Percentiles rank a stretch among this genome's conserved stretches.
Evolutionary conservation across 2,797 vertebrate genomes (phyloP).

Genomic region (Siniperca obscura): DNA sequence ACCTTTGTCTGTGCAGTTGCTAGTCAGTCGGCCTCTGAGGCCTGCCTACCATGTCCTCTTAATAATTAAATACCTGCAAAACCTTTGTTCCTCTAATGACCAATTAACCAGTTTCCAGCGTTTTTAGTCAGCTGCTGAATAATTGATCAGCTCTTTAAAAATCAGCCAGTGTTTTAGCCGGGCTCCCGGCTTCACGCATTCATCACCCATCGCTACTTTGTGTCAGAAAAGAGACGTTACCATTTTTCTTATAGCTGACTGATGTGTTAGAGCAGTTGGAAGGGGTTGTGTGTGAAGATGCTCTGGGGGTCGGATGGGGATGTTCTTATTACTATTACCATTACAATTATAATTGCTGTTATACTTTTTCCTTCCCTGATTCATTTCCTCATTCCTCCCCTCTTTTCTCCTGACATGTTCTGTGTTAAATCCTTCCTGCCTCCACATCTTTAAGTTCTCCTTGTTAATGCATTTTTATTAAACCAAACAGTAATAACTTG

Average conservation of each 20-base stretch:
- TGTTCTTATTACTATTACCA: slow-evolving; percentile 23
- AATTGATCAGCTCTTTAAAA: slow-evolving; percentile 84
- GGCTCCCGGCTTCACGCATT: slow-evolving; percentile 66
- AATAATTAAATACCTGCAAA: slow-evolving; percentile 84
- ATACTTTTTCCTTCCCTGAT: neutral
- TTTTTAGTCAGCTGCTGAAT: slow-evolving; percentile 83
- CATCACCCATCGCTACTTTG: slow-evolving; percentile 75
- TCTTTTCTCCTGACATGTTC: neutral
- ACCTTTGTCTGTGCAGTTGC: slow-evolving; percentile 58
- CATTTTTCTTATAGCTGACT: slow-evolving; percentile 76
- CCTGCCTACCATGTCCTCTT: slow-evolving; percentile 71
- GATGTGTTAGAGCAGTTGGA: slow-evolving; percentile 42
- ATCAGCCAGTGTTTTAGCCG: slow-evolving; percentile 72
- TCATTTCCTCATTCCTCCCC: slow-evolving; percentile 12
- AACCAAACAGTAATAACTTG: neutral
- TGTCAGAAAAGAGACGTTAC: slow-evolving; percentile 65
- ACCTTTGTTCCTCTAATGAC: slow-evolving; percentile 87
- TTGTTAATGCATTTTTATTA: slow-evolving; percentile 16
- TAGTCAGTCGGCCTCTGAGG: slow-evolving; percentile 74
- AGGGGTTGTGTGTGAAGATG: slow-evolving; percentile 23
- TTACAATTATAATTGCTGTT: slow-evolving; percentile 3
- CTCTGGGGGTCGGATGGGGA: slow-evolving; percentile 18
- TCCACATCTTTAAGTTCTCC: slow-evolving; percentile 12
- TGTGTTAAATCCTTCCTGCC: slow-evolving; percentile 20
- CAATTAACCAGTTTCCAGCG: slow-evolving; percentile 84